Evolutionary conservation across 1,140 invertebrate genomes (phyloP), one percentile per base, ranked within the genome.

Genomic region (Megalonaias nervosa): DNA sequence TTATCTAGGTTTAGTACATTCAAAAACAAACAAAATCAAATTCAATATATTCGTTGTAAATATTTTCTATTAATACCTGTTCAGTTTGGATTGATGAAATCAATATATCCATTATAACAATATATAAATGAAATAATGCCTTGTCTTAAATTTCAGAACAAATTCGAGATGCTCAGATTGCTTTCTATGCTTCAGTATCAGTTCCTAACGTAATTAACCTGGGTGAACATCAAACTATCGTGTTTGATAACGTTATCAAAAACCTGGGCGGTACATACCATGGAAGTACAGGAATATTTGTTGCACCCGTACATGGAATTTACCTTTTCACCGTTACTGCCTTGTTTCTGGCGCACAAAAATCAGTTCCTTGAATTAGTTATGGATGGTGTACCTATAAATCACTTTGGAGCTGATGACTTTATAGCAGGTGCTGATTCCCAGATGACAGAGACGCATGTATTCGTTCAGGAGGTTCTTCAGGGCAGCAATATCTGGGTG

Each of bases 311-410:
- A 31, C 12, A 76, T 55, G 74, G 74, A 6, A 70, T 55, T 2
- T 76, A 76, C 58, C 2, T 76, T 0, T 76, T 76, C 48, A 70
- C 74, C 12, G 59, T 76, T n/a, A 21, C 67, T 2, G 16, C 31
- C 13, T 23, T 65, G 62, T n/a, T 65, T 14, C 15, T 0, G 13
- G 14, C 5, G 14, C 15, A 26, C 1, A n/a, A 65, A 14, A 15
- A 5, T 14, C 15, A 65, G 31, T 11, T 23, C 5, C 6, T 65
- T 15, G 62, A 65, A 21, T 11, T 65, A 14, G 62, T 65, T 5
- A 14, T 65, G 13, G 62, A 65, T 21, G 62, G 62, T 17, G 31
- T 23, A 23, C 15, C 15, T 19, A 65, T 65, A 17, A 65, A 65
- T 21, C 2, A 65, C n/a, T 23, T 65, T 21, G 1, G 21, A 2